Conservation (phyloP, 2,797 vertebrate genomes). For the Furcifer pardalis region DNA sequence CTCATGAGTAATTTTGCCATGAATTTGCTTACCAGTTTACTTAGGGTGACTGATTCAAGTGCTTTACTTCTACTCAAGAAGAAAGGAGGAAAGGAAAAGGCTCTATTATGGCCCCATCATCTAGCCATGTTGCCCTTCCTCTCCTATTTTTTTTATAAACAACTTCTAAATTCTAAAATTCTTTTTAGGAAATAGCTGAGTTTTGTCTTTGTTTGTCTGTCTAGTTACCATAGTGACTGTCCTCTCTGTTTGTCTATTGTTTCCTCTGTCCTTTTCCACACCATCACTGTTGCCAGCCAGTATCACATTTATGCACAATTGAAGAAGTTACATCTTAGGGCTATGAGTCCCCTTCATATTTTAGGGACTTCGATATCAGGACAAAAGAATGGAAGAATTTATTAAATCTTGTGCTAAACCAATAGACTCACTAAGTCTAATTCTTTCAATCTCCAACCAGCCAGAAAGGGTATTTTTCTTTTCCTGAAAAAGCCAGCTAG, state of each 20-base stretch:
- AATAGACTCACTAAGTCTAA: too few relatives aligned
- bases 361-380: too few relatives aligned
- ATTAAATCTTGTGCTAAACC: too few relatives aligned
- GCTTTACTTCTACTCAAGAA: too few relatives aligned
- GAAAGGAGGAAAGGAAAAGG: not conserved
- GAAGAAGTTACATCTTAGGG: not conserved
- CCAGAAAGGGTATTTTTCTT: too few relatives aligned
- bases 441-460: too few relatives aligned
- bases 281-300: not conserved
- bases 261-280: too few relatives aligned
- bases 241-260: not conserved
- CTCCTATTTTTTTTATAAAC: too few relatives aligned
- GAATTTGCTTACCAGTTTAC: not conserved
- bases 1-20: not conserved
- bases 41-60: not conserved
- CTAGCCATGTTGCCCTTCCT: too few relatives aligned
- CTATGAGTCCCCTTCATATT: too few relatives aligned
- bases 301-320: not conserved
- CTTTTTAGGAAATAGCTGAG: not conserved
- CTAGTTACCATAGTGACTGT: not conserved
- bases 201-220: not conserved
- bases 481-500: too few relatives aligned
- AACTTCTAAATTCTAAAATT: not conserved
- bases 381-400: too few relatives aligned
- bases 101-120: not conserved